These are phyloP conservation scores for Cheilosia grossa DNA, from an alignment of 2,888 invertebrate genomes.

Conservation along the genomic window DNA sequence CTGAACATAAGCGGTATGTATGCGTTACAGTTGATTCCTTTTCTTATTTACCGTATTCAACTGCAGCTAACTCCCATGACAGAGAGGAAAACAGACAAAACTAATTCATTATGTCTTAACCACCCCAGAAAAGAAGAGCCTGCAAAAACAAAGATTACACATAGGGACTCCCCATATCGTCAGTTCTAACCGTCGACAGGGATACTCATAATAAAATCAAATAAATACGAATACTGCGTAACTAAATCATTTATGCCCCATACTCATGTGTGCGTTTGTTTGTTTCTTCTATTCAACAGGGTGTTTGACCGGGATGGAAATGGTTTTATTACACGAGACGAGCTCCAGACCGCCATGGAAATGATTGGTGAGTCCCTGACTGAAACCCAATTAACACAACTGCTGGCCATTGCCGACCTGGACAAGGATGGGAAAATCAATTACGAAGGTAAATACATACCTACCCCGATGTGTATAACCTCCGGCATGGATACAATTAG, in stretches of 20 bases:
- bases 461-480: background rate
- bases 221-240: constrained; percentile 35
- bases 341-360: constrained; percentile 90
- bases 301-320: constrained; percentile 95
- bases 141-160: constrained; percentile 10
- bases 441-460: constrained; percentile 87
- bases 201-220: constrained; percentile 30
- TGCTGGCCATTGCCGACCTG: constrained; percentile 89
- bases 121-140: constrained; percentile 12
- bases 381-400: constrained; percentile 89
- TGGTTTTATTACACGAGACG: constrained; percentile 93
- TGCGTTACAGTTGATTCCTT: background rate
- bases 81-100: constrained; percentile 9
- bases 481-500: constrained; percentile 12
- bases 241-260: constrained; percentile 7
- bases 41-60: background rate
- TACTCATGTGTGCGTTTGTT: background rate
- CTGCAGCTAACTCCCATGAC: background rate
- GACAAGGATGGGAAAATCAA: constrained; percentile 92
- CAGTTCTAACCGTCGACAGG: background rate
- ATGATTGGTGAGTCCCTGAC: constrained; percentile 91
- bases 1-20: background rate
- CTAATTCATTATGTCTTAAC: constrained; percentile 51
- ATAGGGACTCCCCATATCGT: constrained; percentile 14
- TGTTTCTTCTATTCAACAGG: constrained; percentile 81